These are phyloP conservation scores for Achroia grisella DNA, from an alignment of 1,140 invertebrate genomes.

Conservation along the genomic window DNA sequence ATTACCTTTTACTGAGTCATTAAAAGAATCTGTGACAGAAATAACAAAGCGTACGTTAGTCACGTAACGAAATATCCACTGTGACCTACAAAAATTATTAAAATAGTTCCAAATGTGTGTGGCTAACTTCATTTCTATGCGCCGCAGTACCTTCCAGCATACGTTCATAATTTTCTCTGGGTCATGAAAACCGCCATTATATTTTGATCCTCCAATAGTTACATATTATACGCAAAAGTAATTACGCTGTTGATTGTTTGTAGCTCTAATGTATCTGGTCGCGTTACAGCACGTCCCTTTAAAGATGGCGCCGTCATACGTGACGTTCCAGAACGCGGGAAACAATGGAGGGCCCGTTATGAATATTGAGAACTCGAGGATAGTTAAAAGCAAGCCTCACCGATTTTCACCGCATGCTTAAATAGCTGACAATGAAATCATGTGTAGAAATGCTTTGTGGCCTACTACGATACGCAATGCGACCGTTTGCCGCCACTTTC, in stretches of 20 bases:
- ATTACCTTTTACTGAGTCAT: too few relatives aligned
- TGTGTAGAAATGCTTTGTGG: conserved; percentile 43
- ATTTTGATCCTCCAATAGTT: conserved; percentile 21
- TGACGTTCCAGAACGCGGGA: conserved; percentile 51
- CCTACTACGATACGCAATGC: conserved; percentile 38
- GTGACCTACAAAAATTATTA: conserved; percentile 19
- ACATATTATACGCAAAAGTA: conserved; percentile 9
- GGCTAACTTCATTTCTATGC: conserved; percentile 41
- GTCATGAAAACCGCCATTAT: conserved; percentile 47
- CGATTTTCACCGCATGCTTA: conserved; percentile 45
- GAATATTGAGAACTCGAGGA: conserved; percentile 54
- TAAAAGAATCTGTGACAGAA: not conserved
- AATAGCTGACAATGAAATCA: conserved; percentile 43
- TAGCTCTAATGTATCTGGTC: conserved; percentile 31
- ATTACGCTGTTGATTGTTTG: conserved; percentile 16
- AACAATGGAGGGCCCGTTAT: conserved; percentile 59
- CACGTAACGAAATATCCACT: conserved; percentile 16
- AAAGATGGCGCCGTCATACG: conserved; percentile 57
- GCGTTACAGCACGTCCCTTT: conserved; percentile 45
- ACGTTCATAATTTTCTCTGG: conserved; percentile 62
- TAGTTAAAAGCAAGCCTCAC: conserved; percentile 35
- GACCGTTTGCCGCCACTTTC: conserved; percentile 7
- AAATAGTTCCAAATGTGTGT: conserved; percentile 32
- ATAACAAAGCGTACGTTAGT: conserved; percentile 5
- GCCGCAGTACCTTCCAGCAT: conserved; percentile 27